Evolutionary conservation across 2,113 vertebrate species (phyloP), one percentile per base, ranked within the genome.

Genomic region (Ailuropoda melanoleuca): DNA sequence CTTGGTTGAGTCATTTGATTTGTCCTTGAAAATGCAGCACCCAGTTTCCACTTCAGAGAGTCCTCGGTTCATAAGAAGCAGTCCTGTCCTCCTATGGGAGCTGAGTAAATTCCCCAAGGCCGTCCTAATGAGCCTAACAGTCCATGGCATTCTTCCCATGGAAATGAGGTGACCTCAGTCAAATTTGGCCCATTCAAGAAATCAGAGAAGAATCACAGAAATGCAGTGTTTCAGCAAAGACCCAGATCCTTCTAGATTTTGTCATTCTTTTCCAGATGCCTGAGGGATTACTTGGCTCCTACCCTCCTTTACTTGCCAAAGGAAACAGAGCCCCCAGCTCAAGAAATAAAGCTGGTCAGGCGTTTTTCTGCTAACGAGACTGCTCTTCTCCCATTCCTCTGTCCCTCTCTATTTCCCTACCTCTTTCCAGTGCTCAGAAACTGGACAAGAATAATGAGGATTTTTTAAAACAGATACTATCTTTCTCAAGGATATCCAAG

Each of bases 401-500:
- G 13, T 58, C 17, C 9, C 14, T 75, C 23, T 62, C 31, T 34
- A 4, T 46, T 58, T 88, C 34, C 6, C 8, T 53, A 2, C 55
- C 29, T 94, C 29, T 62, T 56, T 85, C 29, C 24, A 85, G 2
- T 0, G 24, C 19, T 95, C 10, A 29, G 19, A 12, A 66, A 39
- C 48, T 62, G 77, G 21, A 24, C 23, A 53, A 60, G 34, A 92
- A 43, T 43, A 23, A 26, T 60, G 53, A 68, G 31, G 15, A 80
- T 46, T 90, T 87, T 87, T 92, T 34, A 94, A 90, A 88, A 12
- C 19, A 56, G 26, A 87, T 60, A 56, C 12, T 64, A 18, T 77
- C 11, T 80, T 77, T 96, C 46, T 48, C 31, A 82, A 95, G 23
- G 13, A 70, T 68, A 34, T 37, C 4, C 72, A 86, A 88, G 90